These are phyloP conservation scores for Caranx ignobilis DNA, from an alignment of 2,113 vertebrate species.

Conservation along the genomic window DNA sequence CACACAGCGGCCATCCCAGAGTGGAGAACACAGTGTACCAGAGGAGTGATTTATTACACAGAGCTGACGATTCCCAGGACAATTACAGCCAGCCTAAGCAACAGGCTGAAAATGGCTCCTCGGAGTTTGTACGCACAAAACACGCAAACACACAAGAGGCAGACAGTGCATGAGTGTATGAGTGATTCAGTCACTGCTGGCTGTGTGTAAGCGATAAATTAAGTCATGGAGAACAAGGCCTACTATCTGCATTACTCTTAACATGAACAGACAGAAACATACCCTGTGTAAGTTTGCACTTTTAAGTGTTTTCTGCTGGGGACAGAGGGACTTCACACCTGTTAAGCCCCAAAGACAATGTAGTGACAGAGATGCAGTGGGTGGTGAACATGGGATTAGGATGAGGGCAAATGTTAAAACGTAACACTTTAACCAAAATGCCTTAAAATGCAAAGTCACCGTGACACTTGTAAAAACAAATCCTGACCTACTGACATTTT, in stretches of 20 bases:
- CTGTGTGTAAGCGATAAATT: constrained; percentile 23
- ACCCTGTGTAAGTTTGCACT: background rate
- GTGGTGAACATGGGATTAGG: background rate
- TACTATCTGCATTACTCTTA: constrained; percentile 47
- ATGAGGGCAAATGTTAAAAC: constrained; percentile 7
- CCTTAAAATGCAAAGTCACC: constrained; percentile 32
- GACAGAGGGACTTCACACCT: constrained; percentile 17
- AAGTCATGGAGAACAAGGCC: constrained; percentile 16
- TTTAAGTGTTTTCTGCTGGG: background rate
- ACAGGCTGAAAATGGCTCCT: constrained; percentile 77
- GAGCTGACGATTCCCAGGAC: constrained; percentile 80
- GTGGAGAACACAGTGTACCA: constrained; percentile 79
- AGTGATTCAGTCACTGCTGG: constrained; percentile 33
- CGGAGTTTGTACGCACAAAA: constrained; percentile 38
- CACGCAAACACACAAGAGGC: constrained; percentile 42
- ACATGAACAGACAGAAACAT: constrained; percentile 7
- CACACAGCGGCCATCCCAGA: constrained; percentile 65
- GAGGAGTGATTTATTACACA: constrained; percentile 81
- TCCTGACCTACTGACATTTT: constrained; percentile 1
- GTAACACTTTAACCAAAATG: no score
- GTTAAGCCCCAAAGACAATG: constrained; percentile 22
- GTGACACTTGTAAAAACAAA: constrained; percentile 8
- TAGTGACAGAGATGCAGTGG: background rate
- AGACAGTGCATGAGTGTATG: constrained; percentile 14
- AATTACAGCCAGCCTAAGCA: constrained; percentile 77